Evolutionary conservation across 2,888 invertebrate genomes (phyloP), one percentile per base, ranked within the genome.

Genomic region (Drosophila picticornis): DNA sequence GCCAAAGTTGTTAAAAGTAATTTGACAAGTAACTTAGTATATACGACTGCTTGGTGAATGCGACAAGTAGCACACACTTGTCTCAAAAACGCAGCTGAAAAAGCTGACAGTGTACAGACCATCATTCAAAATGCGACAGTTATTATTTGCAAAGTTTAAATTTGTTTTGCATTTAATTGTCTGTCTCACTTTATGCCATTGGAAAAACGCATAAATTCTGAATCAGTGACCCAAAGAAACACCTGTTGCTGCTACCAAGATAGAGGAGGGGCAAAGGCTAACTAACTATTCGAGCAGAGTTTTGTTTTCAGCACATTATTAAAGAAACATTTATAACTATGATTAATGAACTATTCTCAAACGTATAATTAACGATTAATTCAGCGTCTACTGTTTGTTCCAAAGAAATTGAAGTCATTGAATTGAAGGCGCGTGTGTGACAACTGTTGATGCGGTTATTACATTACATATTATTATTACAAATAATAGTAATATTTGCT

Each of bases 191-290:
- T 3, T 4, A n/a, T 25, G 46, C 16, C 25, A 46, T 9, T 25
- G 25, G 19, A 65, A 66, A 75, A 75, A 52, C 59, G 48, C 59
- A 78, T 78, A 57, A 80, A 80, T 80, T 78, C 56, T 53, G n/a
- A 60, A 51, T 52, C 36, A 52, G 16, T 53, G 48, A 63, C 27
- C 56, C 27, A 70, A 69, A 43, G 22, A 71, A 58, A 79, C 78
- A 78, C 80, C 80, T 79, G 79, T 56, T 63, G 79, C 59, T 57
- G 72, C 63, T 46, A 40, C 48, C 48, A 25, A 34, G 34, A 32
- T 36, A 46, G 40, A 9, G 59, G 34, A 9, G 31, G 62, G 25
- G 50, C 11, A 46, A 38, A 32, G 31, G 13, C 19, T 48, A 56
- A 34, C n/a, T 48, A 48, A 69, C 43, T 51, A 56, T 61, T 38